A percentile compares a stretch with the other conserved stretches of the same genome.
These are phyloP conservation scores for Pogonognathellus flavescens DNA, from an alignment of 1,140 invertebrate species.

Conservation along the genomic window DNA sequence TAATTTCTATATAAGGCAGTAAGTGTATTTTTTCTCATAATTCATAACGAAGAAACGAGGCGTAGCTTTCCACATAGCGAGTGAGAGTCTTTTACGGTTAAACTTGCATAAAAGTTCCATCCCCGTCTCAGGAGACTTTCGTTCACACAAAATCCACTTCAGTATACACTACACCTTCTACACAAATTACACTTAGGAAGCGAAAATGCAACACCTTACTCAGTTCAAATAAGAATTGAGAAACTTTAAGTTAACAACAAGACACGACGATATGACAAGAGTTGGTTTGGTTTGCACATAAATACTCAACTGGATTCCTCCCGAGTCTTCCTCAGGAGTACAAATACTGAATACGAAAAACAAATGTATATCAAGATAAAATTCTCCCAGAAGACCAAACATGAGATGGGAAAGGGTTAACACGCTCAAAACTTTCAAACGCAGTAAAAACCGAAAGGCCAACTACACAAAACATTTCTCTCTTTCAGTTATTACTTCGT, in stretches of 20 bases:
- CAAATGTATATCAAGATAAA: constrained; percentile 1
- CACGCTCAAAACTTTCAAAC: background rate
- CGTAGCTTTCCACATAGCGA: background rate
- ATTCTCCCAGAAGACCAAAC: constrained; percentile 21
- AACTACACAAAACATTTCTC: constrained; percentile 14
- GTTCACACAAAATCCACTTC: background rate
- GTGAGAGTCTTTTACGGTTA: too few relatives aligned
- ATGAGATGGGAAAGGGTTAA: constrained; percentile 2
- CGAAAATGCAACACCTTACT: constrained; percentile 8
- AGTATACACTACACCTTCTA: background rate
- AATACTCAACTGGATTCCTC: background rate
- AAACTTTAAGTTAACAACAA: constrained; percentile 4
- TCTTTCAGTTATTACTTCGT: background rate
- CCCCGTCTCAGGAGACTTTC: background rate
- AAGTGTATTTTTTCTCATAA: constrained; percentile 54
- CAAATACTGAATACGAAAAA: background rate
- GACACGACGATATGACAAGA: background rate
- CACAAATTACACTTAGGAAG: too few relatives aligned
- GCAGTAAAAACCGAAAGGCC: constrained; percentile 27
- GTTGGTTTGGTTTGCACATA: background rate
- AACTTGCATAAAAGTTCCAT: background rate
- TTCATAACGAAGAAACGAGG: constrained; percentile 30
- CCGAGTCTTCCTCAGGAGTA: background rate
- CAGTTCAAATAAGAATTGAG: constrained; percentile 12
- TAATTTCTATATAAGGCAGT: constrained; percentile 35